These are phyloP conservation scores for Bedellia somnulentella DNA, from an alignment of 2,888 invertebrate species.

Conservation along the genomic window DNA sequence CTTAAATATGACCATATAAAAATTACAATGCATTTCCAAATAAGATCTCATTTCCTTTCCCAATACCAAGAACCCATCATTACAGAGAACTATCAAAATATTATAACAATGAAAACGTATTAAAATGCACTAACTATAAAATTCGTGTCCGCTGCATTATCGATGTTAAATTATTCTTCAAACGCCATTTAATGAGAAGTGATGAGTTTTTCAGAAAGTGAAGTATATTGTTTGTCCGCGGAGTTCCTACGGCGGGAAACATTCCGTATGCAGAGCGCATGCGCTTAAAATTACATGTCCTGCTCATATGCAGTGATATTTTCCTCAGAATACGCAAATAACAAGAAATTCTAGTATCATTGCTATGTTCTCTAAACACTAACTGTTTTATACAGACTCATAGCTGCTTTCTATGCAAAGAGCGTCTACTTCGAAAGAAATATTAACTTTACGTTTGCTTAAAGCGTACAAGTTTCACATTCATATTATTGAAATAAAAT, in stretches of 20 bases:
- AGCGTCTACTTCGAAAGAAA: too few species aligned
- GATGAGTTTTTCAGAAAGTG: conserved; percentile 60
- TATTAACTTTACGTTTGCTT: too few species aligned
- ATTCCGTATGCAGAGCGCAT: conserved; percentile 47
- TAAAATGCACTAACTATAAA: conserved; percentile 62
- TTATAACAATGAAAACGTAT: conserved; percentile 50
- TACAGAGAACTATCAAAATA: conserved; percentile 23
- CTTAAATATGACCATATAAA: too few species aligned
- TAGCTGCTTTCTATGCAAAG: too few species aligned
- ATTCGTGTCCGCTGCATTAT: conserved; percentile 59
- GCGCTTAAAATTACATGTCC: conserved; percentile 43
- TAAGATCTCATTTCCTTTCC: conserved; percentile 33
- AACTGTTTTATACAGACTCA: too few species aligned
- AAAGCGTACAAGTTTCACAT: too few species aligned
- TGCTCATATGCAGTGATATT: conserved; percentile 49
- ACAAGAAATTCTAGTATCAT: conserved; percentile 23
- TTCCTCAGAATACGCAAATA: conserved; percentile 18
- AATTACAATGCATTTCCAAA: conserved; percentile 1
- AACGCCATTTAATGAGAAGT: conserved; percentile 61
- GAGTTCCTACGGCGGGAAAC: conserved; percentile 25
- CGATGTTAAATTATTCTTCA: conserved; percentile 56
- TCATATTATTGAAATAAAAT: too few species aligned
- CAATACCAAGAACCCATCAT: conserved; percentile 34
- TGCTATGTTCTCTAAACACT: too few species aligned
- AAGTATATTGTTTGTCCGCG: conserved; percentile 30